phyloP scores from a whole-genome alignment of 2,797 vertebrate genomes.

The Ctenopoma multispine region DNA sequence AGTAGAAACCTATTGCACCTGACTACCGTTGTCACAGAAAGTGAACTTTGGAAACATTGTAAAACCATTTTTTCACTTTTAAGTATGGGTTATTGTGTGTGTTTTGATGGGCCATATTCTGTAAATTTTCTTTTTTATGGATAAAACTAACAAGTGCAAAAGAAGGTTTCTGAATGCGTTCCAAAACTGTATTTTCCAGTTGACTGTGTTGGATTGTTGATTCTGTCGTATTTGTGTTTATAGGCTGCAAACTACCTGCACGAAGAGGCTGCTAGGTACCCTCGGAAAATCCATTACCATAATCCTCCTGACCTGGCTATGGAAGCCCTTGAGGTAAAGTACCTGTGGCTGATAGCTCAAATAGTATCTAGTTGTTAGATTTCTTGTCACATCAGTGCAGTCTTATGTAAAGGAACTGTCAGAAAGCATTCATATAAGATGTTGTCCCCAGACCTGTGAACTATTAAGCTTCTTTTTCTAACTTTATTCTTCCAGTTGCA shows the following conservation, averaged over 20 bases:
- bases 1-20: too few relatives aligned
- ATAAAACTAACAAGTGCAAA: too few relatives aligned
- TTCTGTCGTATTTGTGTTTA: conserved; percentile 37
- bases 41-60: too few relatives aligned
- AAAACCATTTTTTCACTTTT: too few relatives aligned
- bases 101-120: too few relatives aligned
- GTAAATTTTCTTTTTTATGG: too few relatives aligned
- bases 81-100: too few relatives aligned
- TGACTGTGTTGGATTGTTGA: conserved; percentile 13
- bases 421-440: conserved; percentile 14
- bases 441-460: background rate
- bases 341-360: conserved; percentile 26
- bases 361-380: background rate
- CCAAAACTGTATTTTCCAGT: too few relatives aligned
- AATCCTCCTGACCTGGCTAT: conserved; percentile 98
- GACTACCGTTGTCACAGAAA: too few relatives aligned
- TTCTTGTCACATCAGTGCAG: conserved; percentile 6
- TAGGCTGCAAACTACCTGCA: conserved; percentile 93
- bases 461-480: background rate
- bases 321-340: conserved; percentile 97
- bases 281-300: conserved; percentile 98
- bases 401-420: conserved; percentile 10
- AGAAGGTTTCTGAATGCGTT: too few relatives aligned
- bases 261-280: conserved; percentile 96
- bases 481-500: conserved; percentile 84